These are phyloP conservation scores for Rhagoletis zephyria DNA, from an alignment of 1,140 invertebrate species.

Conservation along the genomic window DNA sequence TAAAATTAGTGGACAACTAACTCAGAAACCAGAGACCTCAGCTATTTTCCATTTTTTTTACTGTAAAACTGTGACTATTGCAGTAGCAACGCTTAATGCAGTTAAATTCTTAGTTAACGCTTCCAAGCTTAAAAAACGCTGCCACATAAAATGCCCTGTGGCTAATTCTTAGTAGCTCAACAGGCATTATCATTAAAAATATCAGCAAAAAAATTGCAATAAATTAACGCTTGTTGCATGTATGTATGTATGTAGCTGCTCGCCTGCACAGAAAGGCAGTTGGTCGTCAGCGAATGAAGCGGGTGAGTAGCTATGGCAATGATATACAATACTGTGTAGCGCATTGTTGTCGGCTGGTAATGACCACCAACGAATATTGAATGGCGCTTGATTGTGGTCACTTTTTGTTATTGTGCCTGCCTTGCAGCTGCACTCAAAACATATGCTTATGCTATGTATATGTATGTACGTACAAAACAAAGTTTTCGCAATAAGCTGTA, in stretches of 20 bases:
- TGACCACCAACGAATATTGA: constrained; percentile 48
- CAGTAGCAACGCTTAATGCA: no score
- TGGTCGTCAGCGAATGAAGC: neutral
- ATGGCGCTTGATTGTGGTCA: constrained; percentile 5
- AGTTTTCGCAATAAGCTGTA: neutral
- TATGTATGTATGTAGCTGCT: neutral
- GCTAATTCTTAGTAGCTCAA: constrained; percentile 19
- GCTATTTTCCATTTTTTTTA: no score
- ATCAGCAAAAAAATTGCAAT: constrained; percentile 5
- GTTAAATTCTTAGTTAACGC: no score
- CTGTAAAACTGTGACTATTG: no score
- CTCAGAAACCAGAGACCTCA: no score
- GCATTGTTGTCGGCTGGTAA: constrained; percentile 2
- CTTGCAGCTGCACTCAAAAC: constrained; percentile 21
- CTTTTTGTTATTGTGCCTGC: neutral
- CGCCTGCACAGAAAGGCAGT: neutral
- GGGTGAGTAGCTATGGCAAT: neutral
- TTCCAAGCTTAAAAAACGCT: no score
- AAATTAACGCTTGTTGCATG: constrained; percentile 38
- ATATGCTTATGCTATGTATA: neutral
- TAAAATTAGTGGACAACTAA: no score
- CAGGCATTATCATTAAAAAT: neutral
- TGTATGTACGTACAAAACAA: no score
- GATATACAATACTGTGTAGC: neutral
- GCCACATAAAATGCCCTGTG: neutral